phyloP scores from a whole-genome alignment of 2,113 vertebrate genomes.

The Quiscalus mexicanus region DNA sequence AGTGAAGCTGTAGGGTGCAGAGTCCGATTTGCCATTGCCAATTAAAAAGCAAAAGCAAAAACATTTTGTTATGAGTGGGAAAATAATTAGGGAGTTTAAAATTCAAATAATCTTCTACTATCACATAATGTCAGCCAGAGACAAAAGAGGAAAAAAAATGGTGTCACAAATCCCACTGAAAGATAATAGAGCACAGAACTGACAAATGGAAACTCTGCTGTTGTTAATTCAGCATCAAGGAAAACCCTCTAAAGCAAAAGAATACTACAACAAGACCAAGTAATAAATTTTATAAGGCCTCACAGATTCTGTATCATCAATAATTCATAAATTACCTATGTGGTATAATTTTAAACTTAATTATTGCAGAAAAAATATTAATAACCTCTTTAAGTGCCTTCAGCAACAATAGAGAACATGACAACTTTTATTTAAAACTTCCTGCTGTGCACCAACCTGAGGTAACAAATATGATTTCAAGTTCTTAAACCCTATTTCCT shows the following conservation, averaged over 20 bases:
- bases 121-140: not conserved
- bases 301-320: not conserved
- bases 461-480: not conserved
- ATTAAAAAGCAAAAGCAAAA: not conserved
- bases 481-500: not conserved
- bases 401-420: not conserved
- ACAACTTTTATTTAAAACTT: not conserved
- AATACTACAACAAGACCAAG: not conserved
- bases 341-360: not conserved
- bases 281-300: not conserved
- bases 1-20: not conserved
- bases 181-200: not conserved
- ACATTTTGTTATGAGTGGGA: not conserved
- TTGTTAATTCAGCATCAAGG: not conserved
- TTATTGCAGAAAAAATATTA: not conserved
- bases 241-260: not conserved
- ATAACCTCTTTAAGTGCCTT: not conserved
- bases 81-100: not conserved
- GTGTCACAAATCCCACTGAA: not conserved
- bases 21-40: not conserved
- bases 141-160: not conserved
- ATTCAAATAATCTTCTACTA: not conserved
- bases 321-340: not conserved
- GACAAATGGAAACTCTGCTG: not conserved
- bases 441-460: not conserved